A percentile compares a stretch with the other conserved stretches of the same genome.
These are phyloP conservation scores for Macrophya alboannulata DNA, from an alignment of 2,888 invertebrate species.

Conservation along the genomic window DNA sequence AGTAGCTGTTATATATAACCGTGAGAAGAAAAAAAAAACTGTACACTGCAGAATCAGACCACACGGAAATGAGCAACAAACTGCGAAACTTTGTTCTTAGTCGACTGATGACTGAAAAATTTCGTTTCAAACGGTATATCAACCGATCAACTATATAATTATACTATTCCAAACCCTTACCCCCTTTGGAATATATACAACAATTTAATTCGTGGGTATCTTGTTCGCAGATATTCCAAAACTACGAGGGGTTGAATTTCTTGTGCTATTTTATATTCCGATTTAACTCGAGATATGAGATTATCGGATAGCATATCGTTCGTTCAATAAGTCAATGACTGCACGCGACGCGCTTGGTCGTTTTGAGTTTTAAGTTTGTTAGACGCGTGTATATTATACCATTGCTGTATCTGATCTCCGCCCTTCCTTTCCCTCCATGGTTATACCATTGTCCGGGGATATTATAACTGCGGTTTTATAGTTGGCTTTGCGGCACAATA, in stretches of 20 bases:
- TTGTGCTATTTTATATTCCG: slow-evolving; percentile 25
- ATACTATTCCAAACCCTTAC: neutral
- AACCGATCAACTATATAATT: too few relatives aligned
- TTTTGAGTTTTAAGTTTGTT: slow-evolving; percentile 43
- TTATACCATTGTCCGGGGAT: slow-evolving; percentile 40
- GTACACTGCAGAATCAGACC: neutral
- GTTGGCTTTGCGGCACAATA: slow-evolving; percentile 77
- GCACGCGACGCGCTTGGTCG: neutral
- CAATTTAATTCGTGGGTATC: slow-evolving; percentile 6
- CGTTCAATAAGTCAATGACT: slow-evolving; percentile 31
- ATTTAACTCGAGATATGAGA: slow-evolving; percentile 24
- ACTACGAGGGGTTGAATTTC: neutral
- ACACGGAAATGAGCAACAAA: neutral
- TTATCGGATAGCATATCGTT: neutral
- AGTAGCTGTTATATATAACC: neutral
- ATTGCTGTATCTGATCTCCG: neutral
- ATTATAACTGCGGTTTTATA: slow-evolving; percentile 75
- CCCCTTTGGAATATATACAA: neutral
- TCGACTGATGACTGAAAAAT: neutral
- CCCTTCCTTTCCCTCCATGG: slow-evolving; percentile 13
- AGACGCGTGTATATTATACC: slow-evolving; percentile 28
- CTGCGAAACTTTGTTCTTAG: too few relatives aligned
- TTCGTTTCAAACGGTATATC: too few relatives aligned
- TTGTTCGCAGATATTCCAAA: neutral
- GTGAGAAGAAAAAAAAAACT: neutral